phyloP scores from a whole-genome alignment of 2,113 vertebrate species.

The Stomatorhinus ivindoensis region DNA sequence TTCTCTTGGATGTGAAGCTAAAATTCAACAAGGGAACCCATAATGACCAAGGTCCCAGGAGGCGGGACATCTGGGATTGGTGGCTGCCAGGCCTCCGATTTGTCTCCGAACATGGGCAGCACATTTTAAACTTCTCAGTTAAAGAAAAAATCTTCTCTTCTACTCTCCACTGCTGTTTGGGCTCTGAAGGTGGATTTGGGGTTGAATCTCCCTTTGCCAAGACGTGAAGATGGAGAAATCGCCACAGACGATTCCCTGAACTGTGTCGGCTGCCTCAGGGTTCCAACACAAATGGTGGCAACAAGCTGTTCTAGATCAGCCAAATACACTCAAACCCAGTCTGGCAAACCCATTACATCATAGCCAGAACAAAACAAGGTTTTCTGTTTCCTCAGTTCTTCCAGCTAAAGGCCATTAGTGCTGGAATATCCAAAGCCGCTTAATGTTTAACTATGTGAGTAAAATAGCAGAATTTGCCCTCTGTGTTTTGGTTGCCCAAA shows the following conservation, averaged over 20 bases:
- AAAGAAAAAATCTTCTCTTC: background rate
- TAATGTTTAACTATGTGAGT: background rate
- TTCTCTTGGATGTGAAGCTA: background rate
- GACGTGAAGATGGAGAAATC: background rate
- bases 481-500: background rate
- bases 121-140: background rate
- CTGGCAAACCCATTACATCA: background rate
- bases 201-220: background rate
- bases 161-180: background rate
- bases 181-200: background rate
- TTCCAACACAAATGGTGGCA: background rate
- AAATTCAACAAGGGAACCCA: background rate
- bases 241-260: background rate
- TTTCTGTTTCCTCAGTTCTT: background rate
- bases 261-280: background rate
- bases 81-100: background rate
- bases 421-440: background rate
- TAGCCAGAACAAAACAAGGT: background rate
- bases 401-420: background rate
- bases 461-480: background rate
- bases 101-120: background rate
- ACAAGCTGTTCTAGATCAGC: background rate
- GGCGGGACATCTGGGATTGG: background rate
- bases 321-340: background rate
- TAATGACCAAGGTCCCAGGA: background rate